A percentile compares a stretch with the other conserved stretches of the same genome.
phyloP scores from a whole-genome alignment of 2,888 invertebrate genomes.

The Lysandra bellargus region DNA sequence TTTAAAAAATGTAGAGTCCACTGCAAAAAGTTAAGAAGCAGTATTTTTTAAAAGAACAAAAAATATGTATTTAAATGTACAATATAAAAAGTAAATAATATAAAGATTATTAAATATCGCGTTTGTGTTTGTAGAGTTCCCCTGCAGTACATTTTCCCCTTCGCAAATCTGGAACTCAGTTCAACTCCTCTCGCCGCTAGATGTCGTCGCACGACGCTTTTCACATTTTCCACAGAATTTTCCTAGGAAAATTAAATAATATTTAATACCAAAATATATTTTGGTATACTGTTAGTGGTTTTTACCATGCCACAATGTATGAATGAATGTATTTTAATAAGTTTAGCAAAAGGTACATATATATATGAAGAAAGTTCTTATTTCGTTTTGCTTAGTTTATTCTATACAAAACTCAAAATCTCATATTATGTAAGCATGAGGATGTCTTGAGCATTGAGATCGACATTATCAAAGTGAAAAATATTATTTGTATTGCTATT shows the following conservation, averaged over 20 bases:
- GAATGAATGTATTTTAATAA: not conserved
- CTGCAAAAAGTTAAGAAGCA: not conserved
- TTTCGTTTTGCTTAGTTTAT: no score
- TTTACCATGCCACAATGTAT: not conserved
- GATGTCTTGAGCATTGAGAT: no score
- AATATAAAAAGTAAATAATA: not conserved
- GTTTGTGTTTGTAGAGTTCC: not conserved
- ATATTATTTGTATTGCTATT: no score
- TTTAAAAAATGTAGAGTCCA: not conserved
- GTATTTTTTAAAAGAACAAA: not conserved
- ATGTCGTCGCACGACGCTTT: slow-evolving; percentile 64
- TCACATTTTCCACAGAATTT: slow-evolving; percentile 56
- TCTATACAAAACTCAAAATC: no score
- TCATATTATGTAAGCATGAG: no score
- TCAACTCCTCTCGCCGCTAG: slow-evolving; percentile 62
- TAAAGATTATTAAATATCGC: not conserved
- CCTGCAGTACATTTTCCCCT: not conserved
- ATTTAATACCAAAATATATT: no score
- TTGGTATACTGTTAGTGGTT: not conserved
- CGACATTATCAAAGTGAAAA: no score
- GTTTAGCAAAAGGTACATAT: not conserved
- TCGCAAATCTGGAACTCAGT: slow-evolving; percentile 36
- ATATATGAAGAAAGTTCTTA: no score
- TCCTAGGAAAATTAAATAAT: not conserved
- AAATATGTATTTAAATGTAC: not conserved